Percentiles rank a stretch among this genome's conserved stretches.
phyloP scores from a whole-genome alignment of 2,888 invertebrate species.

The Drosophila neutralis region DNA sequence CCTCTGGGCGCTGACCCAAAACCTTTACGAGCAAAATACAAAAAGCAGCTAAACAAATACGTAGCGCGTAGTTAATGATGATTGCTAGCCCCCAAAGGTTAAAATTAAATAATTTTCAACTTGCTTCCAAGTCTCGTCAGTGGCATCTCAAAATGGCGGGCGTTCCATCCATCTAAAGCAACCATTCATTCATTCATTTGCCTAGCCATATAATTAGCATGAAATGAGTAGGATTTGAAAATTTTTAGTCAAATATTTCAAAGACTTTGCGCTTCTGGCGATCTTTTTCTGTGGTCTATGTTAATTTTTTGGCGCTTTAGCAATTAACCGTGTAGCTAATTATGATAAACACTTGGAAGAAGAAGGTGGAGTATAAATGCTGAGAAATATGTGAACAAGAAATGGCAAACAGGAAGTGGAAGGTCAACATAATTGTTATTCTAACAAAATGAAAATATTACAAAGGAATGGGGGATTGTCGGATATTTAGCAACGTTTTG shows the following conservation, averaged over 20 bases:
- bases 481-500: slow-evolving; percentile 5
- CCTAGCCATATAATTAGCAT: slow-evolving; percentile 80
- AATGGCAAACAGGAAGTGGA: slow-evolving; percentile 63
- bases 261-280: slow-evolving; percentile 65
- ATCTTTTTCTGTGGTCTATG: slow-evolving; percentile 56
- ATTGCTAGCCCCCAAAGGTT: slow-evolving; percentile 81
- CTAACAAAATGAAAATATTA: slow-evolving; percentile 4
- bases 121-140: slow-evolving; percentile 44
- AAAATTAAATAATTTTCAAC: slow-evolving; percentile 78
- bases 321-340: slow-evolving; percentile 77
- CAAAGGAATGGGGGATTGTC: not conserved
- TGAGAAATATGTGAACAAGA: slow-evolving; percentile 25
- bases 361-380: slow-evolving; percentile 28
- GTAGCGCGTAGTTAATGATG: slow-evolving; percentile 79
- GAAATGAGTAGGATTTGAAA: slow-evolving; percentile 77
- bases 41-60: slow-evolving; percentile 59
- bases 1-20: slow-evolving; percentile 75
- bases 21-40: slow-evolving; percentile 61
- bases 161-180: slow-evolving; percentile 52
- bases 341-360: slow-evolving; percentile 70
- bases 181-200: slow-evolving; percentile 67
- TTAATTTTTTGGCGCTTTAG: slow-evolving; percentile 73
- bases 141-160: slow-evolving; percentile 74
- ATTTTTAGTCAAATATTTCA: slow-evolving; percentile 69
- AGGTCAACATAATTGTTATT: slow-evolving; percentile 36